Percentiles rank a stretch among this genome's conserved stretches.
Evolutionary conservation across 1,140 invertebrate species (phyloP).

Genomic region (Drosophila pseudoananassae): DNA sequence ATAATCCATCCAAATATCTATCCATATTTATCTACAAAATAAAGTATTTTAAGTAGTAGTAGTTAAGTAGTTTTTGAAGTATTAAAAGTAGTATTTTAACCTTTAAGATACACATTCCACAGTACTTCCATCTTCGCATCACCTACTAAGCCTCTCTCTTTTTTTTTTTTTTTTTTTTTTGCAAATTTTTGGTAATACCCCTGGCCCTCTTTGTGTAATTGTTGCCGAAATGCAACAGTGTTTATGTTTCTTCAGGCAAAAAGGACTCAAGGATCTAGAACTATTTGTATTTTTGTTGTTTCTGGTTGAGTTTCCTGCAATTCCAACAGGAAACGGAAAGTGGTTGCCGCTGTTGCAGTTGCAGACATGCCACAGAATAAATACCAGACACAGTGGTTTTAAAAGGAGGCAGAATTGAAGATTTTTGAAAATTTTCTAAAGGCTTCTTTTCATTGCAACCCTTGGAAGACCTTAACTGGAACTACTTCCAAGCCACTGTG

Average conservation of each 20-base stretch:
- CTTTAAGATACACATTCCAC: too few species aligned
- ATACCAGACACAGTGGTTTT: conserved; percentile 26
- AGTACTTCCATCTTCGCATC: too few species aligned
- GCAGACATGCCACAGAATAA: conserved; percentile 17
- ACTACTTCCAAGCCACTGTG: conserved; percentile 45
- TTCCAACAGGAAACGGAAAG: conserved; percentile 69
- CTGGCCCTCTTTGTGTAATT: conserved; percentile 16
- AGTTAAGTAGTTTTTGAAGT: too few species aligned
- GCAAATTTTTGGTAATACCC: conserved; percentile 10
- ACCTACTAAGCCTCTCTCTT: too few species aligned
- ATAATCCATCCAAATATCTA: too few species aligned
- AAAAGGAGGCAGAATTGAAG: neutral
- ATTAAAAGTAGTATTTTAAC: too few species aligned
- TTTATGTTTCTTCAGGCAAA: neutral
- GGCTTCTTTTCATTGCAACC: neutral
- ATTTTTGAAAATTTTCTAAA: neutral
- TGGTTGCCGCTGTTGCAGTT: conserved; percentile 57
- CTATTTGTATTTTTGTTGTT: conserved; percentile 56
- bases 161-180: too few species aligned
- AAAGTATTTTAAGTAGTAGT: too few species aligned
- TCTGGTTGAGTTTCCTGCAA: conserved; percentile 51
- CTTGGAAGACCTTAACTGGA: neutral
- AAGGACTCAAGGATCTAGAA: conserved; percentile 24
- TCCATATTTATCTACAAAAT: too few species aligned
- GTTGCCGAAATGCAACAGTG: conserved; percentile 39